Evolutionary conservation across 2,888 invertebrate genomes (phyloP).

Genomic region (Eutolmus rufibarbis): DNA sequence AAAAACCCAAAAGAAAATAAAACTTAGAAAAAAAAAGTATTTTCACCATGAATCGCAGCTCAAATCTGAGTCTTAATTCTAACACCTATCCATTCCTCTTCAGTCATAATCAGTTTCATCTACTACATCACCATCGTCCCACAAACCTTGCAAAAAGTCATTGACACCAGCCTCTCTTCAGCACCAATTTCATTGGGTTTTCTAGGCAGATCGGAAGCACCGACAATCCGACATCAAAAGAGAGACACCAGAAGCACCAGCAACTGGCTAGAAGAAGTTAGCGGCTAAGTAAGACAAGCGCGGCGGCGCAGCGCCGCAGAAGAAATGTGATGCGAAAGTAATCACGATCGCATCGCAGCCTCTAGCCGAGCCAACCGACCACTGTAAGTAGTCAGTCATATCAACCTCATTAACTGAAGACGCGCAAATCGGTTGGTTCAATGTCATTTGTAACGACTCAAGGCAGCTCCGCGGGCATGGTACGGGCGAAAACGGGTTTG

Average conservation of each 20-base stretch:
- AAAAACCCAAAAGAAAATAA: not conserved
- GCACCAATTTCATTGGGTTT: constrained; percentile 32
- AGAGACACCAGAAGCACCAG: constrained; percentile 6
- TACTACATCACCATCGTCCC: constrained; percentile 31
- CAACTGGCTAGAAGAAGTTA: constrained; percentile 2
- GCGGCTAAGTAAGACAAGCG: not conserved
- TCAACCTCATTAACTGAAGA: constrained; percentile 36
- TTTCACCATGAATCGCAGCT: not conserved
- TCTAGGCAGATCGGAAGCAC: constrained; percentile 37
- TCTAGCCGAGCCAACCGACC: not conserved
- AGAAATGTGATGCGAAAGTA: constrained; percentile 25
- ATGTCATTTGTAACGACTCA: constrained; percentile 26
- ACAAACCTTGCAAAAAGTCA: constrained; percentile 41
- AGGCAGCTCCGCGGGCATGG: not conserved
- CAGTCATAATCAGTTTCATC: constrained; percentile 7
- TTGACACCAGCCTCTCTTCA: constrained; percentile 36
- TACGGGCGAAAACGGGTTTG: constrained; percentile 11
- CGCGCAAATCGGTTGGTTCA: constrained; percentile 32
- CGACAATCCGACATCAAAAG: not conserved
- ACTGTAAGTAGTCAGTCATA: not conserved
- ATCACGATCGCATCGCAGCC: constrained; percentile 3
- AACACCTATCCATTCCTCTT: not conserved
- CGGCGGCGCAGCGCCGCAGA: not conserved
- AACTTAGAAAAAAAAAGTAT: not conserved
- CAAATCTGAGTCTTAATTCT: not conserved